Conservation (phyloP, 2,888 invertebrate genomes). For the Anagyrus pseudococci region DNA sequence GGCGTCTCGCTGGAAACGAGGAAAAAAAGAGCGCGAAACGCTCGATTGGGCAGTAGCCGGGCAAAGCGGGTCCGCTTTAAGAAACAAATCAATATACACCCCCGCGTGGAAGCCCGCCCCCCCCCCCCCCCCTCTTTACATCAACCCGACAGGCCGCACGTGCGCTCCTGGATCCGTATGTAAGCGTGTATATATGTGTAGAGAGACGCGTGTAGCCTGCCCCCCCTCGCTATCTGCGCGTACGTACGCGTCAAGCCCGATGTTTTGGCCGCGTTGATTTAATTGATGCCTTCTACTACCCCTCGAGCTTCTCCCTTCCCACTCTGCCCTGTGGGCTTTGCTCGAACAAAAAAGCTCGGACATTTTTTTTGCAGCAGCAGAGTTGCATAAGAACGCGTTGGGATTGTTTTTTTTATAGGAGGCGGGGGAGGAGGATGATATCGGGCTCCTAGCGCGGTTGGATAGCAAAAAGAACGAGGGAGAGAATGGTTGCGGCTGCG, state of each 20-base stretch:
- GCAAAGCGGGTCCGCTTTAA: slow-evolving; percentile 15
- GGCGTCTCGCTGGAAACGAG: no score
- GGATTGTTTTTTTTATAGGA: not conserved
- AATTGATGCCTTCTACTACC: slow-evolving; percentile 10
- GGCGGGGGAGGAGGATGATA: not conserved
- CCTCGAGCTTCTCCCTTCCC: not conserved
- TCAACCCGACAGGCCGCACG: not conserved
- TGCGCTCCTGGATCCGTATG: not conserved
- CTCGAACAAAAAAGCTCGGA: not conserved
- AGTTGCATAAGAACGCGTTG: not conserved
- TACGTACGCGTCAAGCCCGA: slow-evolving; percentile 10
- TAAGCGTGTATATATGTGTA: not conserved
- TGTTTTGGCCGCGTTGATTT: slow-evolving; percentile 20
- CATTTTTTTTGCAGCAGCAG: not conserved
- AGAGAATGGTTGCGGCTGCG: no score
- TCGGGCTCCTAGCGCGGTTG: not conserved
- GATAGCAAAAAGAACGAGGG: not conserved
- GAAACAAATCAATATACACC: slow-evolving; percentile 28
- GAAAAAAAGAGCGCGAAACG: no score
- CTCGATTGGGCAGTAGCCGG: slow-evolving; percentile 23
- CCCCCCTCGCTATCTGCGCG: no score
- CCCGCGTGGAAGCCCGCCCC: not conserved
- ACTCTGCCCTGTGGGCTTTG: not conserved
- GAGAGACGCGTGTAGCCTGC: no score
- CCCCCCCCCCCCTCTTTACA: not conserved